A percentile compares a stretch with the other conserved stretches of the same genome.
Conservation (phyloP, 2,888 invertebrate species). For the Drosophila helvetica region DNA sequence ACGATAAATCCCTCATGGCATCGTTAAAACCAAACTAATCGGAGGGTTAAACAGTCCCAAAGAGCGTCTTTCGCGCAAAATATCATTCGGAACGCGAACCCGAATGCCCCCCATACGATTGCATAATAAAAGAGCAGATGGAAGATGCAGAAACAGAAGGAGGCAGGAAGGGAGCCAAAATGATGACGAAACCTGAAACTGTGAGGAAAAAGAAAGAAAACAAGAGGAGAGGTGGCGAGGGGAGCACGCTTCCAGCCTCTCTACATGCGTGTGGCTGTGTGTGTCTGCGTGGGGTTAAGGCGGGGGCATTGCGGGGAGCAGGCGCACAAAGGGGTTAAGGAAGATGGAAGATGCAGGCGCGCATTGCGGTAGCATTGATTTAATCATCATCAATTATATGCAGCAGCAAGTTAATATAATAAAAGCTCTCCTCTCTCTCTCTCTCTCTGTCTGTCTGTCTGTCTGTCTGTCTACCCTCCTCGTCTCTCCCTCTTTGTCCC, state of each 20-base stretch:
- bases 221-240: neutral
- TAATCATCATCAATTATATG: conserved; percentile 83
- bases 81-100: neutral
- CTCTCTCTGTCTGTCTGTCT: neutral
- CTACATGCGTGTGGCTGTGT: neutral
- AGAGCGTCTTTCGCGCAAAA: neutral
- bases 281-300: neutral
- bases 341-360: conserved; percentile 53
- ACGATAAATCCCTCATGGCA: no score
- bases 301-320: neutral
- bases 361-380: conserved; percentile 83
- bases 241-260: conserved; percentile 24
- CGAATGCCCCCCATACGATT: conserved; percentile 7
- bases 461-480: conserved; percentile 5
- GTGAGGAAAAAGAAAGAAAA: conserved; percentile 19
- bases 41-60: no score
- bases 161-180: neutral
- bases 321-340: conserved; percentile 43
- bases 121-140: conserved; percentile 38
- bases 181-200: conserved; percentile 49
- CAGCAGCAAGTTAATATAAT: conserved; percentile 81
- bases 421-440: conserved; percentile 58
- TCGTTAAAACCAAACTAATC: no score
- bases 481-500: neutral
- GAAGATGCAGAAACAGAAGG: conserved; percentile 4